Evolutionary conservation across 1,140 invertebrate genomes (phyloP).

Genomic region (Luehdorfia chinensis): DNA sequence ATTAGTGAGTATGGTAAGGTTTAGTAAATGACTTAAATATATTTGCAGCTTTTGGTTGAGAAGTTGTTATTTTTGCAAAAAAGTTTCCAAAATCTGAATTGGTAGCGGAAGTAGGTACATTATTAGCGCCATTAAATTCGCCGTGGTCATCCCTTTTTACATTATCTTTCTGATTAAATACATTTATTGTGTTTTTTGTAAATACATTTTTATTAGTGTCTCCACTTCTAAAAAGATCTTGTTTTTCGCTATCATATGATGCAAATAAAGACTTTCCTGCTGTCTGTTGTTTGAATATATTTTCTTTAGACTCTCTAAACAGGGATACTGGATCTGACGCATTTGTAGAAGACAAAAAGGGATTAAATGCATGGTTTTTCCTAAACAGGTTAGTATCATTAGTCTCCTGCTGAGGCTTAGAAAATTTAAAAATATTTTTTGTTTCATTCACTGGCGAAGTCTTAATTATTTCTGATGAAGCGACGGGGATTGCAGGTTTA

Average conservation of each 20-base stretch:
- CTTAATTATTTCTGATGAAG: slow-evolving; percentile 41
- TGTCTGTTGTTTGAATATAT: slow-evolving; percentile 30
- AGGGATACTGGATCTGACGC: not conserved
- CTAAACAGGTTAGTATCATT: slow-evolving; percentile 24
- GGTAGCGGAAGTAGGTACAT: not conserved
- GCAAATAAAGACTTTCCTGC: slow-evolving; percentile 36
- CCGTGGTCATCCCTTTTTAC: not conserved
- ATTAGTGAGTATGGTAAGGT: slow-evolving; percentile 12
- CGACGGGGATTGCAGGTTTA: slow-evolving; percentile 52
- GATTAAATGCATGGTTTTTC: slow-evolving; percentile 3
- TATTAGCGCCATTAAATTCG: slow-evolving; percentile 1
- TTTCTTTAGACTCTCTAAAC: slow-evolving; percentile 13
- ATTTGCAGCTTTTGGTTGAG: slow-evolving; percentile 20
- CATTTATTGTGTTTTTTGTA: slow-evolving; percentile 11
- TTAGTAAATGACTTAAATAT: slow-evolving; percentile 45
- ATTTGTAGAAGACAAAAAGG: slow-evolving; percentile 19
- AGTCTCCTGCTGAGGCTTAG: slow-evolving; percentile 41
- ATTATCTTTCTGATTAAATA: not conserved
- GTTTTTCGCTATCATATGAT: slow-evolving; percentile 15
- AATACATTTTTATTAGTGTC: slow-evolving; percentile 35
- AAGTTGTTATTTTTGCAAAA: not conserved
- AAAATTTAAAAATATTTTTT: slow-evolving; percentile 51
- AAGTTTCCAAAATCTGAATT: not conserved
- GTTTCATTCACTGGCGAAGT: slow-evolving; percentile 53
- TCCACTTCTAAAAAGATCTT: slow-evolving; percentile 25